These are phyloP conservation scores for Parapristionchus giblindavisi DNA, from an alignment of 2,888 invertebrate genomes.

Conservation along the genomic window DNA sequence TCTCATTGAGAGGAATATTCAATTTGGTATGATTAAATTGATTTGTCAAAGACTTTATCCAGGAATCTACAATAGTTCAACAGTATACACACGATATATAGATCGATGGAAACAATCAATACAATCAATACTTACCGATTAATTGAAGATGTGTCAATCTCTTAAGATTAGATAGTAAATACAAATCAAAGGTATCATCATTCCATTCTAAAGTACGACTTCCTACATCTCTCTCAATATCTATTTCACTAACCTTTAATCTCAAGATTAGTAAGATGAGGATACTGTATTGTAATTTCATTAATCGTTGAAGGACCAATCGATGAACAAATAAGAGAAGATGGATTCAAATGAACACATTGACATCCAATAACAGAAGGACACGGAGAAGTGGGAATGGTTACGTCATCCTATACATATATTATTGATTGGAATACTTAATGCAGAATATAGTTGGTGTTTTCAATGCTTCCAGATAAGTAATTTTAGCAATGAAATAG, in stretches of 20 bases:
- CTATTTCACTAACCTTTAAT: neutral
- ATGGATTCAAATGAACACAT: slow-evolving; percentile 3
- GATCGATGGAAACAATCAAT: neutral
- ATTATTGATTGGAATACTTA: too few relatives aligned
- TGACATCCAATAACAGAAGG: slow-evolving; percentile 33
- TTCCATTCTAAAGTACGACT: slow-evolving; percentile 9
- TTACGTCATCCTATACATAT: slow-evolving; percentile 5
- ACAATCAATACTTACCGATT: neutral
- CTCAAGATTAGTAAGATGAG: neutral
- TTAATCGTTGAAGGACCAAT: neutral
- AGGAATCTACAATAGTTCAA: neutral
- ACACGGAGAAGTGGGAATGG: slow-evolving; percentile 7
- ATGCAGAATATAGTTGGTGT: too few relatives aligned
- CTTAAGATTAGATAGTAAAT: slow-evolving; percentile 2
- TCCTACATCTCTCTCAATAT: neutral
- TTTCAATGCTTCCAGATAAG: too few relatives aligned
- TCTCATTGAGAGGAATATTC: neutral
- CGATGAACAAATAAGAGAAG: neutral
- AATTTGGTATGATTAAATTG: neutral
- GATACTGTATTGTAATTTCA: slow-evolving; percentile 17
- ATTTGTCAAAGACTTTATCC: slow-evolving; percentile 1
- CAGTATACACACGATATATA: too few relatives aligned
- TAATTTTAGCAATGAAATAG: too few relatives aligned
- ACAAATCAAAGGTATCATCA: neutral
- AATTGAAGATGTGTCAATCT: neutral